Evolutionary conservation across 23 tunicate genomes (phyloP), one percentile per base, ranked within the genome.

Genomic region (Trididemnum miniatum): DNA sequence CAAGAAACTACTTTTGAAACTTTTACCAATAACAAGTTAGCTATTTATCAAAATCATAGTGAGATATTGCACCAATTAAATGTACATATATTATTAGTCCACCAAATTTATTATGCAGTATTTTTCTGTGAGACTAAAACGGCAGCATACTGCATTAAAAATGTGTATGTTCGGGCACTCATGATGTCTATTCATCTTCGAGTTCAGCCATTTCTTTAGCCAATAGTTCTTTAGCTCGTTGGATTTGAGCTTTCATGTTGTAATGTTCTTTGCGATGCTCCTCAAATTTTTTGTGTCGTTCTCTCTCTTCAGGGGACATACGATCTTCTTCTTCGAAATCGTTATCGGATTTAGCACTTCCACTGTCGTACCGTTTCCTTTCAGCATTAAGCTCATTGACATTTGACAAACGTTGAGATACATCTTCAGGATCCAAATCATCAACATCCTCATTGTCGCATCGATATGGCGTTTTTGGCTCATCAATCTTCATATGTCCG

Each of bases 401-500:
- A n/a, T 85, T 65, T 0, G 76, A 59, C 28, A 86, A 66, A 33
- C 97, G 65, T 83, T 76, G 29, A 25, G 88, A 63, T 0, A 92
- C 35, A 23, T 86, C 97, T 23, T 87, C 88, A 9, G 72, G 76
- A 65, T 92, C 97, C 34, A 92, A 63, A 69, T 51, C 89, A 23
- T 83, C 88, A 30, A 25, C 65, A 7, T 83, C 86, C 23, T 92
- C 97, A 4, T 73, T 72, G 77, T 86, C 82, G 33, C 65, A 34
- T 77, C 97, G 57, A 52, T 95, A 95, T 20, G 99, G 99, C 3
- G 99, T 95, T 54, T 95, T 95, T 9, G 99, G 99, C 77, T 95
- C 99, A 50, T 95, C 99, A 27, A 95, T 95, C 71, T 95, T 95
- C 99, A 95, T 95, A 51, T 95, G 99, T 35, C 99, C 99, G 65